Conservation (phyloP, 2,888 invertebrate genomes). For the Drosophila ustulata region DNA sequence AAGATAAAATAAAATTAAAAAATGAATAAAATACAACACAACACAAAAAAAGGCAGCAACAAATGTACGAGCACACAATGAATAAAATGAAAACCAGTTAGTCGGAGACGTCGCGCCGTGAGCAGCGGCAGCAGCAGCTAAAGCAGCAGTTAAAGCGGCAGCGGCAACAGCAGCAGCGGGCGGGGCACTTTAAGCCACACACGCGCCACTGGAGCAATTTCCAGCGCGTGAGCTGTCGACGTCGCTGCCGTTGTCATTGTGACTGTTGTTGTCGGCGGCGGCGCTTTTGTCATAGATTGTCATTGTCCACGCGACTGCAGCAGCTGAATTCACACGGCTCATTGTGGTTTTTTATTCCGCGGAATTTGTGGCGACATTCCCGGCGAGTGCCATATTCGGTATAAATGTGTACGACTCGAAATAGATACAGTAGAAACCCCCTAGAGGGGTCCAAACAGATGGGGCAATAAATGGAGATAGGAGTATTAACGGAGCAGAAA, state of each 20-base stretch:
- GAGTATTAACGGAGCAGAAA: not conserved
- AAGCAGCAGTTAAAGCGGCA: not conserved
- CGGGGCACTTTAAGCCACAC: slow-evolving; percentile 66
- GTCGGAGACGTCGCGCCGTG: slow-evolving; percentile 40
- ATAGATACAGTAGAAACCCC: slow-evolving; percentile 51
- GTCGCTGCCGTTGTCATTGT: slow-evolving; percentile 26
- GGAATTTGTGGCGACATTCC: slow-evolving; percentile 77
- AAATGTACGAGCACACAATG: slow-evolving; percentile 51
- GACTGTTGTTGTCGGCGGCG: slow-evolving; percentile 36
- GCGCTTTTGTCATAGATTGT: slow-evolving; percentile 73
- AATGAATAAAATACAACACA: slow-evolving; percentile 26
- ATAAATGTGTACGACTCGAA: slow-evolving; percentile 18
- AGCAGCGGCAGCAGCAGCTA: slow-evolving; percentile 4
- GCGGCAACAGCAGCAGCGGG: slow-evolving; percentile 38
- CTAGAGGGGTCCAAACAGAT: not conserved
- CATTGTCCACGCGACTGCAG: slow-evolving; percentile 75
- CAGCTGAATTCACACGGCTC: slow-evolving; percentile 77
- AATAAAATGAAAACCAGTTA: slow-evolving; percentile 55
- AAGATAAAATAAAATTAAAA: slow-evolving; percentile 48
- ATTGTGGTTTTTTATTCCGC: slow-evolving; percentile 64
- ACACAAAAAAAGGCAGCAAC: slow-evolving; percentile 41
- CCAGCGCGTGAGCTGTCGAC: slow-evolving; percentile 61
- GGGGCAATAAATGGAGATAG: not conserved
- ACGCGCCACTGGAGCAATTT: slow-evolving; percentile 72
- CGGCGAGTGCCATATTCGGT: slow-evolving; percentile 53